Evolutionary conservation across 2,113 vertebrate genomes (phyloP), one percentile per base, ranked within the genome.

Genomic region (Trematomus loennbergii): DNA sequence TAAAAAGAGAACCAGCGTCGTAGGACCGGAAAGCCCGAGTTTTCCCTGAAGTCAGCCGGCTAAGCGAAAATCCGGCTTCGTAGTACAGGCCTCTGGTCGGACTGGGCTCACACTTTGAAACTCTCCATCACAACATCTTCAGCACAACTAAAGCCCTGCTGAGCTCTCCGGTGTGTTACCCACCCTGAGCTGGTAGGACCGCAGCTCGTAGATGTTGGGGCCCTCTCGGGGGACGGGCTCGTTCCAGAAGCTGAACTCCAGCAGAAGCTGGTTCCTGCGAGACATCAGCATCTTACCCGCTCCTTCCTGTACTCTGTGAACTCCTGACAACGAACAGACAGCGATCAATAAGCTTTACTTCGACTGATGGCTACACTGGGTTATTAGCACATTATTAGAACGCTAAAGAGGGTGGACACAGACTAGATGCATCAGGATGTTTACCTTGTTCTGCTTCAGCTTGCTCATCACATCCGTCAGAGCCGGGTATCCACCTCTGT

Each of bases 191-290:
- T 97, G 97, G 89, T 99, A 98, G 67, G 97, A 97, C 84, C 98
- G 94, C 82, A 99, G 95, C 79, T 99, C 97, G 57, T 99, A 99
- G 83, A 99, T 96, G 81, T 97, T 98, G 43, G 98, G 97, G n/a
- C 97, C 98, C 17, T 92, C 76, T 76, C 97, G 93, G 40, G 97
- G 96, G 3, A 95, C 75, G 0, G 98, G 98, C 63, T 99, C 97
- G 20, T 98, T 98, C 97, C 98, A 99, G 94, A 98, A 99, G 82
- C 97, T 98, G 88, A 99, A 99, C 88, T 99, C 97, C 91, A 99
- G 72, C 17, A 99, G 90, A 2, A 99, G 93, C 72, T 99, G 97
- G 83, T 99, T 99, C 89, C 95, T 96, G 70, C 97, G 96, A 0
- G 97, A 99, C 40, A 98, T 85, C 71, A 99, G 95, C 98, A 99